A percentile compares a stretch with the other conserved stretches of the same genome.
Conservation (phyloP, 2,888 invertebrate genomes). For the Hipparchia sbordonii region DNA sequence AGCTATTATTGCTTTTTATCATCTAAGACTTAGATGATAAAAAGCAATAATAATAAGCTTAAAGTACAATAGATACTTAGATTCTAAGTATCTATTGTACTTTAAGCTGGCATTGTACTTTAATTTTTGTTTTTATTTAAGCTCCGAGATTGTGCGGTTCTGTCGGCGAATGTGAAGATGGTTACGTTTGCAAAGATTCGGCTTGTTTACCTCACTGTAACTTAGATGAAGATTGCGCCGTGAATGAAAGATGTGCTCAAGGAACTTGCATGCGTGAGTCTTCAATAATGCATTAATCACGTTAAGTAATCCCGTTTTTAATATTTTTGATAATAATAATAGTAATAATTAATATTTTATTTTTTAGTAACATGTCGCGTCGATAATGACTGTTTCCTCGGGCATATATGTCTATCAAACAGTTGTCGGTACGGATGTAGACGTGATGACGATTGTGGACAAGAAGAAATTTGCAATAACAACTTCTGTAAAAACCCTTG, state of each 20-base stretch:
- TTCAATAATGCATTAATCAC: slow-evolving; percentile 2
- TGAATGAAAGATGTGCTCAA: slow-evolving; percentile 93
- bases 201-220: slow-evolving; percentile 91
- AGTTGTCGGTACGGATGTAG: slow-evolving; percentile 94
- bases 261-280: slow-evolving; percentile 90
- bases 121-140: slow-evolving; percentile 55
- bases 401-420: slow-evolving; percentile 93
- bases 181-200: slow-evolving; percentile 89
- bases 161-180: slow-evolving; percentile 87
- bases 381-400: slow-evolving; percentile 96
- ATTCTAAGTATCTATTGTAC: too few species aligned
- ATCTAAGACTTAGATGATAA: too few species aligned
- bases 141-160: slow-evolving; percentile 90
- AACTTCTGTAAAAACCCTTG: slow-evolving; percentile 93
- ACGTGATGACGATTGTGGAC: slow-evolving; percentile 93
- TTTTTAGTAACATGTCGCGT: slow-evolving; percentile 91
- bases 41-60: too few species aligned
- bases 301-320: neutral
- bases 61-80: too few species aligned
- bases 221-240: slow-evolving; percentile 91
- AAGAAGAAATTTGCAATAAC: slow-evolving; percentile 90
- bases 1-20: too few species aligned
- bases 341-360: slow-evolving; percentile 24
- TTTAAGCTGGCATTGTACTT: too few species aligned
- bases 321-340: neutral